Percentiles rank a stretch among this genome's conserved stretches.
Conservation (phyloP, 2,888 invertebrate species). For the Suillia variegata region DNA sequence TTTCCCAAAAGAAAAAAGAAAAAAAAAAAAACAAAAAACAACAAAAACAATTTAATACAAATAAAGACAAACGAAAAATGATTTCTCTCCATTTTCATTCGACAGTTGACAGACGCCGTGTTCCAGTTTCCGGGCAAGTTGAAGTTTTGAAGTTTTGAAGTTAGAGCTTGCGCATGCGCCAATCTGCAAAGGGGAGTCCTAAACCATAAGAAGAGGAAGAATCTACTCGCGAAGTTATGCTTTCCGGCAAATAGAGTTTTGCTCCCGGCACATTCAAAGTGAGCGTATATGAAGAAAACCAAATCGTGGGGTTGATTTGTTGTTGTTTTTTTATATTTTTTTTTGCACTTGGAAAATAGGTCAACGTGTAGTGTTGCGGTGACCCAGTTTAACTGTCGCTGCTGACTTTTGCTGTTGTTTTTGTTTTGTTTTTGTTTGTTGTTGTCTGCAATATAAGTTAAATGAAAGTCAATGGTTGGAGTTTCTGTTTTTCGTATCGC, state of each 20-base stretch:
- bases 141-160: background rate
- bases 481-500: background rate
- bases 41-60: too few relatives aligned
- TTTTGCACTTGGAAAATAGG: conserved; percentile 3
- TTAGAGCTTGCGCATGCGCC: background rate
- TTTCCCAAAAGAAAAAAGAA: background rate
- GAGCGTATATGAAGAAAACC: conserved; percentile 2
- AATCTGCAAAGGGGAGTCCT: background rate
- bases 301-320: background rate
- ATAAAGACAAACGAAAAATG: background rate
- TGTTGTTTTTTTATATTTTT: background rate
- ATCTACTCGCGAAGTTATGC: background rate
- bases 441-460: conserved; percentile 7
- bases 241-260: background rate
- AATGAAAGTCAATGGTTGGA: conserved; percentile 4
- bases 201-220: background rate
- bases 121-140: background rate
- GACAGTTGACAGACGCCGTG: background rate
- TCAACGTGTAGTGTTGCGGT: conserved; percentile 6
- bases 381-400: background rate
- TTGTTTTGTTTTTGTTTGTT: conserved; percentile 1
- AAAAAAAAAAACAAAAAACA: too few relatives aligned
- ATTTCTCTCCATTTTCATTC: background rate
- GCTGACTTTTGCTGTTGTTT: too few relatives aligned
- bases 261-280: background rate